Percentiles rank a stretch among this genome's conserved stretches.
These are phyloP conservation scores for Drosophila histrio DNA, from an alignment of 2,888 invertebrate species.

Conservation along the genomic window DNA sequence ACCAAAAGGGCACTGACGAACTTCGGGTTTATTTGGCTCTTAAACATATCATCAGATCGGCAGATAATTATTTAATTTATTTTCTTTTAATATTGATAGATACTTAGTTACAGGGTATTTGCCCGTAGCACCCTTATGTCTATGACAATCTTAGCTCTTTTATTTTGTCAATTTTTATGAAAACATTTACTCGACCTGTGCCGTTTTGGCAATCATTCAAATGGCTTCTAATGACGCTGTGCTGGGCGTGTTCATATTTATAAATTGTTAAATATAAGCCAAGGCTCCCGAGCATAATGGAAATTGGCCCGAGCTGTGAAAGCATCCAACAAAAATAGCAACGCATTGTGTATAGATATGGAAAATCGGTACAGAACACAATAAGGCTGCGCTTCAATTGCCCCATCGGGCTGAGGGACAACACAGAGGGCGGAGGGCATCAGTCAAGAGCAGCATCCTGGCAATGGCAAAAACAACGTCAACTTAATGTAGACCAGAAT, in stretches of 20 bases:
- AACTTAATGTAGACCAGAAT: conserved; percentile 38
- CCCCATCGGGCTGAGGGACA: conserved; percentile 30
- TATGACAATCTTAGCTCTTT: conserved; percentile 1
- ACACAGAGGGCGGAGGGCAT: conserved; percentile 19
- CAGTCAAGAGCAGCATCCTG: conserved; percentile 37
- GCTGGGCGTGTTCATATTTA: conserved; percentile 56
- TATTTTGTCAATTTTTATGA: conserved; percentile 30
- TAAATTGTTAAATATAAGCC: conserved; percentile 72
- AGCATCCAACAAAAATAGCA: conserved; percentile 60
- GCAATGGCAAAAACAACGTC: conserved; percentile 28
- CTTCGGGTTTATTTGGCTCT: no score
- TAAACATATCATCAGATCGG: no score
- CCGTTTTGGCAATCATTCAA: conserved; percentile 42
- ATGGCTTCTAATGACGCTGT: conserved; percentile 42
- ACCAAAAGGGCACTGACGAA: neutral
- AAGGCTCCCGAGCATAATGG: conserved; percentile 47
- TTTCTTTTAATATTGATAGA: neutral
- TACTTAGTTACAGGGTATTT: neutral
- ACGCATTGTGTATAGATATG: conserved; percentile 72
- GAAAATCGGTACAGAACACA: conserved; percentile 63
- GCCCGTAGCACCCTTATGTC: no score
- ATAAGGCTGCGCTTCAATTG: conserved; percentile 66
- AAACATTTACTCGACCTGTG: conserved; percentile 27
- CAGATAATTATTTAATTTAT: no score
- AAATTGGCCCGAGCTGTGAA: conserved; percentile 33